phyloP scores from a whole-genome alignment of 2,113 vertebrate species.

The Catagonus wagneri region DNA sequence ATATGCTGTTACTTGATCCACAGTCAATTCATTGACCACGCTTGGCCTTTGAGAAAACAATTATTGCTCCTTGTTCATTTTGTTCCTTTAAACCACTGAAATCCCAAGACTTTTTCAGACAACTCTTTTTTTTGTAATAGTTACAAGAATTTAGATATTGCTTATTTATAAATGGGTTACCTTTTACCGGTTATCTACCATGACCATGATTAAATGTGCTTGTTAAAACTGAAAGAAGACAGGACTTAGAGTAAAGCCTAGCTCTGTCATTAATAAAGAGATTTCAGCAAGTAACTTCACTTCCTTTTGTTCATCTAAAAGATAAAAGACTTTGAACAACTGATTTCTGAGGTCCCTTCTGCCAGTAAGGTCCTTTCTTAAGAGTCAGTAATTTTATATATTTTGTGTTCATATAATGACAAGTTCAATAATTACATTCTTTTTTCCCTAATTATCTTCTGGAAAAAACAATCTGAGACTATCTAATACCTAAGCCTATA shows the following conservation, averaged over 20 bases:
- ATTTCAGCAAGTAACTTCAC: not conserved
- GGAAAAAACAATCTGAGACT: not conserved
- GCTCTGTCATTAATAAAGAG: not conserved
- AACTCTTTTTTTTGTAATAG: not conserved
- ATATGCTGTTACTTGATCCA: not conserved
- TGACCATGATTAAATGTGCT: not conserved
- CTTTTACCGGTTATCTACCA: not conserved
- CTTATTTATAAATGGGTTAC: not conserved
- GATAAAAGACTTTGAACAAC: not conserved
- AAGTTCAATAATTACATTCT: not conserved
- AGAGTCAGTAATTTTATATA: not conserved
- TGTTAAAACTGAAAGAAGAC: not conserved
- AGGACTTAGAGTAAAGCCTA: not conserved
- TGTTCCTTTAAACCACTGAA: not conserved
- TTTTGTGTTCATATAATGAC: not conserved
- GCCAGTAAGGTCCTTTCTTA: not conserved
- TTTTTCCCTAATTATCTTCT: not conserved
- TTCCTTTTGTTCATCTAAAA: slow-evolving; percentile 4
- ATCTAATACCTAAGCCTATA: not conserved
- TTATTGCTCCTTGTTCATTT: not conserved
- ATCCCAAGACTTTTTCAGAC: not conserved
- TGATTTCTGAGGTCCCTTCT: not conserved
- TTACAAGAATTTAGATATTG: not conserved
- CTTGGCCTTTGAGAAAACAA: not conserved
- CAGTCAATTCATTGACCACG: not conserved